Percentiles rank a stretch among this genome's conserved stretches.
Evolutionary conservation across 2,113 vertebrate species (phyloP).

Genomic region (Galemys pyrenaicus): DNA sequence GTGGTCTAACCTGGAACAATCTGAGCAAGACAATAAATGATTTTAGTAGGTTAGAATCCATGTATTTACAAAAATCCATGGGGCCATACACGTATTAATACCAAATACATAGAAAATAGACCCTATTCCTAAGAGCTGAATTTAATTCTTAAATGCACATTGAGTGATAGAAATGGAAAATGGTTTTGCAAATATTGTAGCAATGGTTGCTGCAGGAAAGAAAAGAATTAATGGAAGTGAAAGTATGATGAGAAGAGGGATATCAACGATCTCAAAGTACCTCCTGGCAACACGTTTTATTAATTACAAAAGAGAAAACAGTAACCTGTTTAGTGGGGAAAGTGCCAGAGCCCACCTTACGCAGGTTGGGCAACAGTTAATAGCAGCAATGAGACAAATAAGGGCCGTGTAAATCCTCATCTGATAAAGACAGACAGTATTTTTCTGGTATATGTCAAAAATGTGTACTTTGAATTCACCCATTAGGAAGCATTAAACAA

Average conservation of each 20-base stretch:
- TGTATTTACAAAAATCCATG: neutral
- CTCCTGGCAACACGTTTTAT: neutral
- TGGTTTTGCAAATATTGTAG: neutral
- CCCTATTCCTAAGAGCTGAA: neutral
- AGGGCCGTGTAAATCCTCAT: too few relatives aligned
- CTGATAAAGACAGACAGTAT: neutral
- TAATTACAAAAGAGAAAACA: neutral
- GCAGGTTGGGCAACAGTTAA: neutral
- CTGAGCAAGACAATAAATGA: slow-evolving; percentile 1
- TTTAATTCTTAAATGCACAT: neutral
- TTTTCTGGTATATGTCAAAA: neutral
- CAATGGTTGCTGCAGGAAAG: neutral
- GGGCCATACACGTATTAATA: neutral
- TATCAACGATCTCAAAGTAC: neutral
- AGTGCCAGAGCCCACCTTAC: neutral
- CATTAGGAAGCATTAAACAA: neutral
- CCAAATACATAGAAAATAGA: neutral
- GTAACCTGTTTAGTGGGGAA: neutral
- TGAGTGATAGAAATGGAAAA: neutral
- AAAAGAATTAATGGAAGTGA: neutral
- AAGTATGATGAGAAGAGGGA: neutral
- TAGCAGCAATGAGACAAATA: neutral
- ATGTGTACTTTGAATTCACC: neutral
- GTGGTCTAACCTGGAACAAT: neutral
- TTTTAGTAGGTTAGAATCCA: neutral